Conservation (phyloP, 2,797 vertebrate genomes). For the Lycodopsis pacificus region DNA sequence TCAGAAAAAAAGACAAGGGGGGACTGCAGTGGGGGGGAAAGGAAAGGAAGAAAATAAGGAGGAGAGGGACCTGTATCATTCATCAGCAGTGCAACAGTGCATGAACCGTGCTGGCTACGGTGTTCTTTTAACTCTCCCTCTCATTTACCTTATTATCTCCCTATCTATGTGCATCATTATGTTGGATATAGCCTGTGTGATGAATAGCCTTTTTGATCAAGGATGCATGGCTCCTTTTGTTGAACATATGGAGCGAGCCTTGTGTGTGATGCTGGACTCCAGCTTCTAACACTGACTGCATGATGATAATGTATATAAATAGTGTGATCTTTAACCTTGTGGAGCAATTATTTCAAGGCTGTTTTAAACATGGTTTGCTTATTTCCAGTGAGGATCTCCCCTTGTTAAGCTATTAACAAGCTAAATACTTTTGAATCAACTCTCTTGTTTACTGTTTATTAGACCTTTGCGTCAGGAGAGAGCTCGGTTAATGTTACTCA, state of each 20-base stretch:
- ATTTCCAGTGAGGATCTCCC: conserved; percentile 19
- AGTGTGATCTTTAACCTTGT: conserved; percentile 38
- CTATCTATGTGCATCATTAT: conserved; percentile 78
- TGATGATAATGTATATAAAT: conserved; percentile 28
- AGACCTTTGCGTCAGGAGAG: conserved; percentile 10
- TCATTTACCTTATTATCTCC: conserved; percentile 82
- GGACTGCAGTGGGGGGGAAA: conserved; percentile 6
- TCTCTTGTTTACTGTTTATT: conserved; percentile 21
- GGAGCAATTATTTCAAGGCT: conserved; percentile 20
- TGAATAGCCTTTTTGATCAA: conserved; percentile 80
- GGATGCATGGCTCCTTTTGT: conserved; percentile 67
- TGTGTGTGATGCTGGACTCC: conserved; percentile 40
- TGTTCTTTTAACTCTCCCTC: conserved; percentile 79
- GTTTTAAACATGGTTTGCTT: conserved; percentile 25
- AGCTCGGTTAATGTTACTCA: neutral
- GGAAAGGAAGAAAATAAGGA: conserved; percentile 35
- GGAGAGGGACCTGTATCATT: conserved; percentile 68
- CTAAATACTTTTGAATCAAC: neutral
- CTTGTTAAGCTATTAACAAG: conserved; percentile 5
- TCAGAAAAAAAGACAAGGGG: conserved; percentile 4
- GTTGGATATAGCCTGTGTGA: conserved; percentile 70
- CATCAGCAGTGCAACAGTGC: conserved; percentile 76
- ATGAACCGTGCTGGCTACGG: conserved; percentile 69
- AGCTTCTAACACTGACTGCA: conserved; percentile 25
- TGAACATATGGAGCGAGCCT: conserved; percentile 65